phyloP scores from a whole-genome alignment of 2,113 vertebrate species.

The Nibea coibor region DNA sequence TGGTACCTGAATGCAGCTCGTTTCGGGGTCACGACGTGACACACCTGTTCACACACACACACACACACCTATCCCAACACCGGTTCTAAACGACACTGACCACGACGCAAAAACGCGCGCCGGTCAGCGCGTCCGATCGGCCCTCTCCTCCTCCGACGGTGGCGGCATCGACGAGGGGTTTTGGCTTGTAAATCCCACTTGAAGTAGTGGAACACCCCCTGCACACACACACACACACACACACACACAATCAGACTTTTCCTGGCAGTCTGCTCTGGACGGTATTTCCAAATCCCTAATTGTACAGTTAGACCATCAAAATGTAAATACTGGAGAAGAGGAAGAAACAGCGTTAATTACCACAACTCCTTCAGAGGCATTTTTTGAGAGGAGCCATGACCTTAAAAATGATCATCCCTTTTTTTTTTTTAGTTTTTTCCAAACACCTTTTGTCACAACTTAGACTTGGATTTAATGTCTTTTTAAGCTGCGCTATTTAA shows the following conservation, averaged over 20 bases:
- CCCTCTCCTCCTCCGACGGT: background rate
- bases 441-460: background rate
- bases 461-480: background rate
- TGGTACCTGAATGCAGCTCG: background rate
- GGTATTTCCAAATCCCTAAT: conserved; percentile 85
- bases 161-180: conserved; percentile 16
- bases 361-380: conserved; percentile 76
- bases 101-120: background rate
- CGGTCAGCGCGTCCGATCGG: conserved; percentile 35
- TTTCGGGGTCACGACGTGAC: background rate
- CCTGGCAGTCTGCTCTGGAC: conserved; percentile 75
- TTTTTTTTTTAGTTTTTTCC: background rate
- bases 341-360: conserved; percentile 76
- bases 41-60: background rate
- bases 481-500: background rate
- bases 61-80: background rate
- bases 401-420: background rate
- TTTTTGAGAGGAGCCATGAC: background rate
- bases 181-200: conserved; percentile 43
- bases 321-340: conserved; percentile 61
- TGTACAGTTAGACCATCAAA: conserved; percentile 81
- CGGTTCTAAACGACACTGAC: background rate
- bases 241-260: background rate
- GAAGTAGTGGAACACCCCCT: background rate
- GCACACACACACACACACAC: background rate